Conservation (phyloP, 2,888 invertebrate species). For the Melipona beecheii region DNA sequence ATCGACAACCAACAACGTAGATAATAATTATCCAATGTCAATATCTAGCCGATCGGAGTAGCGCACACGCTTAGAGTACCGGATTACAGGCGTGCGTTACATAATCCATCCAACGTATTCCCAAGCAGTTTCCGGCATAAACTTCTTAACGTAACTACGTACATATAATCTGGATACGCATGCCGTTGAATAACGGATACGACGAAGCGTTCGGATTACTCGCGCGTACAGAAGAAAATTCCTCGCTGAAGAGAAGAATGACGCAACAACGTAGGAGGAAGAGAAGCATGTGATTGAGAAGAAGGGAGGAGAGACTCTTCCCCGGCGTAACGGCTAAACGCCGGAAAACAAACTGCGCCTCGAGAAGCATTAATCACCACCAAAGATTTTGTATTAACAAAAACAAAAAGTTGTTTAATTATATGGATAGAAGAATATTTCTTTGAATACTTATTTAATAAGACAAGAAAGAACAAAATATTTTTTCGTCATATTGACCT, state of each 20-base stretch:
- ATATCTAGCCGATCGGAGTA: background rate
- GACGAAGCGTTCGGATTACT: background rate
- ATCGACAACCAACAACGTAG: background rate
- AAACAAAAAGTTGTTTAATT: too few relatives aligned
- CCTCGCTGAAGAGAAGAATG: background rate
- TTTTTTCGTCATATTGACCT: too few relatives aligned
- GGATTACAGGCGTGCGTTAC: background rate
- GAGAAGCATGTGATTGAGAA: conserved; percentile 1
- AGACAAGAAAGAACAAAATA: too few relatives aligned
- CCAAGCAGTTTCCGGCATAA: background rate
- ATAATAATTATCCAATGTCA: background rate
- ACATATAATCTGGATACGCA: background rate
- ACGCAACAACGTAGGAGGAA: background rate
- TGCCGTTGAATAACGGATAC: conserved; percentile 4
- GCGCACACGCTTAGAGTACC: background rate
- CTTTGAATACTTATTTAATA: too few relatives aligned
- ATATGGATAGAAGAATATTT: too few relatives aligned
- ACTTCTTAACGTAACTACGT: background rate
- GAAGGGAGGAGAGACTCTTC: background rate
- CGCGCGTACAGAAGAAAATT: conserved; percentile 17
- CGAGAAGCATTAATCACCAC: conserved; percentile 42
- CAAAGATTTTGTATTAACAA: too few relatives aligned
- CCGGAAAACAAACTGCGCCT: conserved; percentile 24
- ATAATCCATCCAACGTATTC: conserved; percentile 1
- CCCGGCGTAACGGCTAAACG: conserved; percentile 1